Evolutionary conservation across 1,140 invertebrate genomes (phyloP).

Genomic region (Acarapis woodi): DNA sequence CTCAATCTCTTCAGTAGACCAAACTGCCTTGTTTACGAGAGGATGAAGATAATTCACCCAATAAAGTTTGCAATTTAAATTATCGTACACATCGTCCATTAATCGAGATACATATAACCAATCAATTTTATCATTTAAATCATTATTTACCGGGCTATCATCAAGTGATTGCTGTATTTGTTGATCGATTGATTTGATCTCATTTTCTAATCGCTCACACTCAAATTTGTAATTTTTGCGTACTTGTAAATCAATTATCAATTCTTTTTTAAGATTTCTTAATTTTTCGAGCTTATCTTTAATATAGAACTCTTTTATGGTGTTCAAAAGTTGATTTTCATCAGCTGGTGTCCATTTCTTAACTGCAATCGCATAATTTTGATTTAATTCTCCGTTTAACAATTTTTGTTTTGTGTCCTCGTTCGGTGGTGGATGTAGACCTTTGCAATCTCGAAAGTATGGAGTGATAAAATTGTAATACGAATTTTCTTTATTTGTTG

Average conservation of each 20-base stretch:
- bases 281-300: not conserved
- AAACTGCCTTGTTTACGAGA: slow-evolving; percentile 5
- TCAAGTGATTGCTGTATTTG: slow-evolving; percentile 1
- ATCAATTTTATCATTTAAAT: slow-evolving; percentile 5
- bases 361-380: not conserved
- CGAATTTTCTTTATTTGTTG: slow-evolving; percentile 3
- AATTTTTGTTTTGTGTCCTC: not conserved
- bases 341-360: slow-evolving; percentile 5
- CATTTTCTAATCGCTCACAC: not conserved
- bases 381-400: not conserved
- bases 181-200: not conserved
- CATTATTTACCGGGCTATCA: not conserved
- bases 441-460: slow-evolving; percentile 7
- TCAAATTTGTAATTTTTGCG: not conserved
- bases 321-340: not conserved
- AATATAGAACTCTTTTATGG: not conserved
- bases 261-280: not conserved
- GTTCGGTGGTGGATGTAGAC: slow-evolving; percentile 1
- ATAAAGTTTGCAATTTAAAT: slow-evolving; percentile 6
- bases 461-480: slow-evolving; percentile 5
- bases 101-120: slow-evolving; percentile 4
- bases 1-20: slow-evolving; percentile 9
- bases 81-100: not conserved
- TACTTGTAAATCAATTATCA: not conserved
- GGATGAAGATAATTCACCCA: slow-evolving; percentile 10